Conservation (phyloP, 2,888 invertebrate genomes). For the Trypoxylon attenuatum region DNA sequence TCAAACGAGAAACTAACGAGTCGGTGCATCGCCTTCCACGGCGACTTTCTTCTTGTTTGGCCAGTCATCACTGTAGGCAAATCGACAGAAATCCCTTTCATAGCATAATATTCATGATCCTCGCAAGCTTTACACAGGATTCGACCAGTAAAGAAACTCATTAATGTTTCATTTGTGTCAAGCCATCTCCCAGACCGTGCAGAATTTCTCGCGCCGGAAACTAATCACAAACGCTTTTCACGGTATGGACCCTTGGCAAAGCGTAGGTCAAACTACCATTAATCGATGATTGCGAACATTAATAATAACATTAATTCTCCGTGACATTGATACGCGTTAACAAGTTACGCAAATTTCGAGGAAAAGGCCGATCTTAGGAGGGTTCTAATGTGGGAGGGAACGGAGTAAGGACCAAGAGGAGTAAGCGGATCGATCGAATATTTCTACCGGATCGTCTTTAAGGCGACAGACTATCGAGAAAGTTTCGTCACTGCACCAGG, state of each 20-base stretch:
- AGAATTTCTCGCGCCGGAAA: too few relatives aligned
- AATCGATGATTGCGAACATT: too few relatives aligned
- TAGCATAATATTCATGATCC: neutral
- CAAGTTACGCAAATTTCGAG: neutral
- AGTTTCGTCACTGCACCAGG: constrained; percentile 21
- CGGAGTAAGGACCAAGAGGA: too few relatives aligned
- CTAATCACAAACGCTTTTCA: too few relatives aligned
- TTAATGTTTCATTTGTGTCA: neutral
- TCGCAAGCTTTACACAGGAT: neutral
- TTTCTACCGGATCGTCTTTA: constrained; percentile 24
- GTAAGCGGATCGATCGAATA: constrained; percentile 10
- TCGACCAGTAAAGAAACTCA: neutral
- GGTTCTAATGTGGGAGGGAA: too few relatives aligned
- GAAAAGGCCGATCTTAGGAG: too few relatives aligned
- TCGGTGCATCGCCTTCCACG: neutral
- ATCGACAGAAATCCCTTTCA: neutral
- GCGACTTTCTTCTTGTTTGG: neutral
- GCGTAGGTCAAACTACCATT: neutral
- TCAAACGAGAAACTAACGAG: constrained; percentile 9
- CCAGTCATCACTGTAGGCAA: too few relatives aligned
- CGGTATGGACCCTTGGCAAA: neutral
- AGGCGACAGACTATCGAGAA: constrained; percentile 20
- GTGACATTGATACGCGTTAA: too few relatives aligned
- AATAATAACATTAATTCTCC: too few relatives aligned
- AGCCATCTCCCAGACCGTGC: too few relatives aligned